Base-by-base conservation (phyloP, 2,113 vertebrate species). In the Leuciscus idus region DNA sequence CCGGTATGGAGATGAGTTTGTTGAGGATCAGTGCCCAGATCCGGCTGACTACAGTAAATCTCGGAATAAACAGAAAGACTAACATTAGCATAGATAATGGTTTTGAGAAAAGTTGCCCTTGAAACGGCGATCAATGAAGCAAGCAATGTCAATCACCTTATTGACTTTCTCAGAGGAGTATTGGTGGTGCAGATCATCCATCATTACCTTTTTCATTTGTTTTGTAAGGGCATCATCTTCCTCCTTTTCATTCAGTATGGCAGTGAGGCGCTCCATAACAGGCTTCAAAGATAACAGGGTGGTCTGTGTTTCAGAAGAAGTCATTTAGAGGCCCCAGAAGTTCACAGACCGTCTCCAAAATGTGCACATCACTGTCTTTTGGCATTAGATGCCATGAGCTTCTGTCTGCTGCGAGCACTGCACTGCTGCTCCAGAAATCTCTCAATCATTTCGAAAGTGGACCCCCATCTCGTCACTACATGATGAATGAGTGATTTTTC, bases 401-500 rank as follows among this genome's bases (percentile, higher is more conserved):
- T 57, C 50, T 57, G 50, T 78, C 50, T 78, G 48, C 15, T 78
- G 75, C 17, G 1, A 52, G 28, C 75, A 57, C 75, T 78, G 75
- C 48, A 78, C 28, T 78, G 75, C 75, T 55, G 50, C 33, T 78
- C 75, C n/a, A 78, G 75, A 57, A 30, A 57, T 33, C 50, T 78
- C 17, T 57, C 75, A 57, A 78, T 78, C 75, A 78, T 78, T 57
- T 78, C 12, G 75, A 78, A 78, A 33, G 75, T 57, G 48, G 15
- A 77, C 46, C 75, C 48, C 75, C 17, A 57, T 78, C 75, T 78
- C 4, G 50, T 78, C 75, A 78, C 28, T 33, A 78, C 28, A 21
- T 77, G 48, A 78, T 57, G 75, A 78, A 78, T 57, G 8, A 57
- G 50, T 19, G 75, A 78, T 78, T 78, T 78, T 78, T 77, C 46